phyloP scores from a whole-genome alignment of 1,140 invertebrate species.

The Coenobita brevimanus region DNA sequence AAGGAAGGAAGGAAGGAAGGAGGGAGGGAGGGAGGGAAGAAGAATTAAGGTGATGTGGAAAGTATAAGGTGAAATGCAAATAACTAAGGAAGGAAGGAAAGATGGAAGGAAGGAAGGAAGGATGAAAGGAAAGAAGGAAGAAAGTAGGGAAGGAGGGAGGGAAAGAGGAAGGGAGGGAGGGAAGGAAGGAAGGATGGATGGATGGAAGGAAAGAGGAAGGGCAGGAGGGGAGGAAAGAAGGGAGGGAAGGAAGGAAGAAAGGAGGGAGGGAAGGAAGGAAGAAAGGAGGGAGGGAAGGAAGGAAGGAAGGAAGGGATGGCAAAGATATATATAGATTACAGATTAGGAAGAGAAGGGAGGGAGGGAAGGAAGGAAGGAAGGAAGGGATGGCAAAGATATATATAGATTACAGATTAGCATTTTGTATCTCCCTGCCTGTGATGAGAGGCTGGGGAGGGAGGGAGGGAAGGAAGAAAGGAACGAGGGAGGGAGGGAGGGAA shows the following conservation, averaged over 20 bases:
- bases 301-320: background rate
- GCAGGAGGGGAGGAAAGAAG: background rate
- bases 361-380: conserved; percentile 57
- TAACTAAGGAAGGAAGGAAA: background rate
- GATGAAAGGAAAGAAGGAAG: background rate
- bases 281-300: no score
- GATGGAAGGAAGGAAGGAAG: background rate
- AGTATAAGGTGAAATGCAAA: background rate
- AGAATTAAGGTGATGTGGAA: background rate
- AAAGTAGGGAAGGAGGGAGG: background rate
- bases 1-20: background rate
- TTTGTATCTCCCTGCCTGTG: conserved; percentile 57
- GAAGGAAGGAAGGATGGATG: background rate
- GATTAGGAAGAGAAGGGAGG: no score
- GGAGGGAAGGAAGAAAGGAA: background rate
- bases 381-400: conserved; percentile 62
- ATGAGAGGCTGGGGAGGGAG: conserved; percentile 51
- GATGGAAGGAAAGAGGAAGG: background rate
- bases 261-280: background rate
- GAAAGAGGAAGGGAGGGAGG: background rate
- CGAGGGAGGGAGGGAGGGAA: background rate
- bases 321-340: no score
- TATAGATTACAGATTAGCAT: conserved; percentile 68
- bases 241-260: background rate
- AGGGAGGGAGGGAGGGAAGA: background rate